Evolutionary conservation across 2,888 invertebrate species (phyloP).

Genomic region (Reticulitermes lucifugus): DNA sequence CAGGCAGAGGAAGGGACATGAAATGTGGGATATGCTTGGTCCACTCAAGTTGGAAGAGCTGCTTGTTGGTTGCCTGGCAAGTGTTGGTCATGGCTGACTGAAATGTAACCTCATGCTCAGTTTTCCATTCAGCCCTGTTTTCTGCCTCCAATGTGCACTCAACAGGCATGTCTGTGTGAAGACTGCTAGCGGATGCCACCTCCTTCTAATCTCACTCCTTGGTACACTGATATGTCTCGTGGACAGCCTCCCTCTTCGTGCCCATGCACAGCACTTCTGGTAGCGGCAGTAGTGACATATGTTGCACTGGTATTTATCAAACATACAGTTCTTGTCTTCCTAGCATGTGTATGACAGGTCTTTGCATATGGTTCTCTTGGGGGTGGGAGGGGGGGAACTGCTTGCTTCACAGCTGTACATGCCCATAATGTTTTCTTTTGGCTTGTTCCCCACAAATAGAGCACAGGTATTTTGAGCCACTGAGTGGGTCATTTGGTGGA

Average conservation of each 20-base stretch:
- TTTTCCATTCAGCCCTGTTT: constrained; percentile 75
- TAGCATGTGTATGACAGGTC: constrained; percentile 97
- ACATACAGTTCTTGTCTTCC: constrained; percentile 94
- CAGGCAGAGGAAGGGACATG: constrained; percentile 88
- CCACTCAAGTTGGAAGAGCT: constrained; percentile 95
- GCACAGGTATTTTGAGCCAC: too few relatives aligned
- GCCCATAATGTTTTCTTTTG: too few relatives aligned
- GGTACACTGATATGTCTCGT: constrained; percentile 93
- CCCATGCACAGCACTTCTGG: constrained; percentile 97
- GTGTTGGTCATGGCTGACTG: constrained; percentile 64
- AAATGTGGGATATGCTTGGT: constrained; percentile 98
- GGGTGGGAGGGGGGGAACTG: too few relatives aligned
- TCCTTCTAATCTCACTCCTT: constrained; percentile 76
- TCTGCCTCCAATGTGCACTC: constrained; percentile 95
- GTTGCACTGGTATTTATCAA: constrained; percentile 97
- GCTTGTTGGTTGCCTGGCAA: constrained; percentile 90
- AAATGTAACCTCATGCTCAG: constrained; percentile 66
- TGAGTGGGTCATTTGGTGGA: too few relatives aligned
- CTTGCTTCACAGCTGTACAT: too few relatives aligned
- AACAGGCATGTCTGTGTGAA: constrained; percentile 90
- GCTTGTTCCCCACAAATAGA: too few relatives aligned
- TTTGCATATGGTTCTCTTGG: constrained; percentile 95
- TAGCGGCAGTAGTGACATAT: constrained; percentile 98
- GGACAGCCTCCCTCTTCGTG: constrained; percentile 97
- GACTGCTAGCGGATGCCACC: constrained; percentile 80